Percentiles rank a stretch among this genome's conserved stretches.
Conservation (phyloP, 2,888 invertebrate genomes). For the Pristionchus maxplancki region DNA sequence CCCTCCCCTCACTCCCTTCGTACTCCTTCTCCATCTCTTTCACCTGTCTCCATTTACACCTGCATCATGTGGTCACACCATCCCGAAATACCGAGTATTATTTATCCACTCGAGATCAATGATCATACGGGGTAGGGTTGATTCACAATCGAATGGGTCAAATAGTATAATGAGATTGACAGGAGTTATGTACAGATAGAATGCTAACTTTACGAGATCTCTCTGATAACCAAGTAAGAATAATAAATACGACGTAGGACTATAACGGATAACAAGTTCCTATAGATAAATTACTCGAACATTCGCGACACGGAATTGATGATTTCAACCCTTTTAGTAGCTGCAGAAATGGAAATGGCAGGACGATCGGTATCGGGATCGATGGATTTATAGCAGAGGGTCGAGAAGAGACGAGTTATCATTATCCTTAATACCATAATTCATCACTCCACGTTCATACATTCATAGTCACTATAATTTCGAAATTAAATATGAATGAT, state of each 20-base stretch:
- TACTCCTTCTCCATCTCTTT: not conserved
- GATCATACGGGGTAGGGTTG: not conserved
- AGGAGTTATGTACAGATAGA: not conserved
- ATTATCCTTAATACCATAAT: not conserved
- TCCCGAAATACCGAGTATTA: slow-evolving; percentile 15
- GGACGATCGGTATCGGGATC: not conserved
- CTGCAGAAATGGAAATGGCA: not conserved
- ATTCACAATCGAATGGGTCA: not conserved
- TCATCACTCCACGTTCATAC: not conserved
- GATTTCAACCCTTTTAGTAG: not conserved
- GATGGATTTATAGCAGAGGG: not conserved
- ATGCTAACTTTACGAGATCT: not conserved
- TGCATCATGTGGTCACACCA: not conserved
- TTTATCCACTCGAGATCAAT: not conserved
- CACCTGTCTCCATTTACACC: not conserved
- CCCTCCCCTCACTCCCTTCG: not conserved
- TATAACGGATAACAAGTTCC: too few relatives aligned
- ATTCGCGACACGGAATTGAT: not conserved
- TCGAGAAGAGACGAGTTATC: not conserved
- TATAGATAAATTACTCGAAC: not conserved
- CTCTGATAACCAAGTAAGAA: not conserved
- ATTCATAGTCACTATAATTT: not conserved
- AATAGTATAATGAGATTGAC: not conserved
- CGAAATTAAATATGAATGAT: not conserved
- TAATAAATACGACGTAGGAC: not conserved